These are phyloP conservation scores for Salpingus planirostris DNA, from an alignment of 2,888 invertebrate species.

Conservation along the genomic window DNA sequence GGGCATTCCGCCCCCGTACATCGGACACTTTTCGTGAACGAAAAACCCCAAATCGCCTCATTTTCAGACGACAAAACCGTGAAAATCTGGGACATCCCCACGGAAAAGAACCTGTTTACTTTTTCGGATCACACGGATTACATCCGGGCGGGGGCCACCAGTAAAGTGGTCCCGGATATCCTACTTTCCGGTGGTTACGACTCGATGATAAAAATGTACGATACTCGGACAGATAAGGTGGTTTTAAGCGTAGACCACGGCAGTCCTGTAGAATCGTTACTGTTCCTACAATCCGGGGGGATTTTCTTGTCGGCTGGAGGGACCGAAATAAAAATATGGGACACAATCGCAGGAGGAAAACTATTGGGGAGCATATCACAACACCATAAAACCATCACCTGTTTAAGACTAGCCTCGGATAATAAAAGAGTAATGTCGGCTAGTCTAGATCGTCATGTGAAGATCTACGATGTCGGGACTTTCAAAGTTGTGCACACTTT, in stretches of 20 bases:
- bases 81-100: constrained; percentile 85
- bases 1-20: constrained; percentile 77
- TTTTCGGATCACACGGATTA: constrained; percentile 71
- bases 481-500: constrained; percentile 84
- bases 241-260: constrained; percentile 75
- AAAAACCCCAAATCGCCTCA: constrained; percentile 70
- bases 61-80: constrained; percentile 88
- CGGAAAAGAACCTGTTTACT: constrained; percentile 60
- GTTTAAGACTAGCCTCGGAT: constrained; percentile 70
- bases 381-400: constrained; percentile 94
- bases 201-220: constrained; percentile 78
- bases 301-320: constrained; percentile 89
- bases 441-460: constrained; percentile 87
- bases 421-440: constrained; percentile 79
- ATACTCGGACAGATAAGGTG: constrained; percentile 63
- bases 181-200: constrained; percentile 86
- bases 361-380: constrained; percentile 75
- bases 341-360: constrained; percentile 79
- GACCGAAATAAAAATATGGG: constrained; percentile 88
- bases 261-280: constrained; percentile 78
- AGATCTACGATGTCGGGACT: constrained; percentile 79
- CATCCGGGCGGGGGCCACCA: constrained; percentile 73
- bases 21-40: constrained; percentile 70
- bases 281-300: constrained; percentile 83
- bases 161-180: constrained; percentile 65